Percentiles rank a stretch among this genome's conserved stretches.
Evolutionary conservation across 1,140 invertebrate species (phyloP).

Genomic region (Nixonia krombeini): DNA sequence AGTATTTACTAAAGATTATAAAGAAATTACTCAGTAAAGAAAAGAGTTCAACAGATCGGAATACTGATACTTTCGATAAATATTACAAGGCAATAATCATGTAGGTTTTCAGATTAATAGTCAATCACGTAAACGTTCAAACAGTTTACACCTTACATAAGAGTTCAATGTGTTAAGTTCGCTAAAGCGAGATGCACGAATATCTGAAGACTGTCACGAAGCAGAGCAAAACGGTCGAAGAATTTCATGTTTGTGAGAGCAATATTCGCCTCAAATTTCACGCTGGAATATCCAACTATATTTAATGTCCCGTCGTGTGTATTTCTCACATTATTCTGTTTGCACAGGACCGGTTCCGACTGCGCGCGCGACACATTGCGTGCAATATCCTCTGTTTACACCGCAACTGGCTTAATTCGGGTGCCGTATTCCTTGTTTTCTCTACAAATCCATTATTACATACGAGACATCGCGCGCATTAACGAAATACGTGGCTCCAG

Average conservation of each 20-base stretch:
- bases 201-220: no score
- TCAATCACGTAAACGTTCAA: no score
- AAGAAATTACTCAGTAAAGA: no score
- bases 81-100: no score
- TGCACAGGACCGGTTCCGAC: conserved; percentile 55
- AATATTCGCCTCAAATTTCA: background rate
- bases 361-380: conserved; percentile 53
- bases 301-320: conserved; percentile 57
- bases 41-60: no score
- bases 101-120: no score
- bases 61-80: no score
- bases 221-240: no score
- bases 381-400: conserved; percentile 66
- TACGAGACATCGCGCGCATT: background rate
- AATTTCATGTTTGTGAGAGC: background rate
- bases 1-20: no score
- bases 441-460: conserved; percentile 54
- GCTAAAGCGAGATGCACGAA: no score
- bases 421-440: conserved; percentile 48
- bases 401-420: conserved; percentile 54
- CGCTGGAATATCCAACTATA: conserved; percentile 36
- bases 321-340: conserved; percentile 67
- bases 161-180: no score
- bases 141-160: no score
- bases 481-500: background rate